Base-by-base conservation (phyloP, 2,888 invertebrate species). In the Callyntrura guangdongensis region DNA sequence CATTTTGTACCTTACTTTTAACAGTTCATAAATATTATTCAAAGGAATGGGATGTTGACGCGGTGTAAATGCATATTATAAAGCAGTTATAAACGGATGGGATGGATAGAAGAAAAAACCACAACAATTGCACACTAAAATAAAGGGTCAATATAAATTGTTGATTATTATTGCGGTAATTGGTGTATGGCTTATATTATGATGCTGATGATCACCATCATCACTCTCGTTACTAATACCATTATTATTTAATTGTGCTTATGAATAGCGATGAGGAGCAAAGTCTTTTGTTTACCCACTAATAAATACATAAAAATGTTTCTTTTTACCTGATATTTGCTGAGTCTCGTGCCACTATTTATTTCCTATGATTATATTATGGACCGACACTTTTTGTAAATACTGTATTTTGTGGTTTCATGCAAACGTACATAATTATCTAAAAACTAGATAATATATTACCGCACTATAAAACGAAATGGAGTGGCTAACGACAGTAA, bases 91-190 rank as follows among this genome's bases (percentile, higher is more conserved):
- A 45, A 72, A 85, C n/a, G n/a, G n/a, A n/a, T n/a, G 53, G 69
- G n/a, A 69, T 20, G 45, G 53, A 85, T 8, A 47, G 64, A 61
- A 11, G 49, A 61, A 79, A 64, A 88, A 88, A 82, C 88, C 88
- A 88, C 88, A 88, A 69, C 45, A 83, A 64, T n/a, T n/a, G n/a
- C n/a, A 56, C 64, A 81, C 59, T 56, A 86, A 61, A 74, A 81
- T 25, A 77, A 77, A 64, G 77, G 83, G 84, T 84, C 89, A 83
- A 89, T 89, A 89, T 89, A 89, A 89, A 84, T 84, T 83, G 83
- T 74, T 89, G 83, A 84, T 89, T 89, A 89, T 89, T 81, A 84
- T 84, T 89, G 83, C 89, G 64, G 83, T 89, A 89, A 89, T 84
- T 84, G 84, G 27, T n/a, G n/a, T 84, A 84, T 89, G 88, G 82